Base-by-base conservation (phyloP, 2,113 vertebrate species). In the Rhineura floridana region DNA sequence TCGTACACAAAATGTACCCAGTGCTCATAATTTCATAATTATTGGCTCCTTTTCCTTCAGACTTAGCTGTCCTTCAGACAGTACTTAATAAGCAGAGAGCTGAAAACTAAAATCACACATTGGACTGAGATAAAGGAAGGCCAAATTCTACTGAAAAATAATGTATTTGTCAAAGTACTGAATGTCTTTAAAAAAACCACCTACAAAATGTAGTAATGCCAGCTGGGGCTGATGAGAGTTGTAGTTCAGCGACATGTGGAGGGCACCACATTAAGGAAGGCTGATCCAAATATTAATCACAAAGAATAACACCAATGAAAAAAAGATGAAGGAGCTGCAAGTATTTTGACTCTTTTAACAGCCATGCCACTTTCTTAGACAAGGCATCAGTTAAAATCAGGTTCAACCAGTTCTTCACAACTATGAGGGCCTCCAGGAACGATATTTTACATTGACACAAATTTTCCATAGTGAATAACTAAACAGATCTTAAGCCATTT, bases 371-470 rank as follows among this genome's bases (percentile, higher is more conserved):
- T 94, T 88, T 75, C 75, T 91, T 46, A 86, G 15, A 87, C 42
- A 81, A 72, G 33, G 65, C 90, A 86, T 84, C 8, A 90, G 77
- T 79, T 90, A 87, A 89, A 30, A 79, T 83, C 33, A 85, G 70
- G 83, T 91, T 90, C 63, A 76, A 62, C 59, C 70, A 80, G 62
- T 88, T 91, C 78, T 88, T n/a, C 52, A 90, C 42, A 81, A 84
- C 90, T 90, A 84, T 65, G 91, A 84, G 70, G 87, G 55, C 44
- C 2, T 65, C 30, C 21, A 69, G 21, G 52, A 77, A 94, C 85
- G 85, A 92, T 78, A 83, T 87, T 87, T 88, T 89, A 63, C 15
- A 85, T 72, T 88, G 48, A 91, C 86, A 92, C 91, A 81, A 79
- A 92, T 83, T 92, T 82, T 93, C 83, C 39, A 9, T 84, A 92